Evolutionary conservation across 2,797 vertebrate genomes (phyloP), one percentile per base, ranked within the genome.

Genomic region (Sylvilagus floridanus): DNA sequence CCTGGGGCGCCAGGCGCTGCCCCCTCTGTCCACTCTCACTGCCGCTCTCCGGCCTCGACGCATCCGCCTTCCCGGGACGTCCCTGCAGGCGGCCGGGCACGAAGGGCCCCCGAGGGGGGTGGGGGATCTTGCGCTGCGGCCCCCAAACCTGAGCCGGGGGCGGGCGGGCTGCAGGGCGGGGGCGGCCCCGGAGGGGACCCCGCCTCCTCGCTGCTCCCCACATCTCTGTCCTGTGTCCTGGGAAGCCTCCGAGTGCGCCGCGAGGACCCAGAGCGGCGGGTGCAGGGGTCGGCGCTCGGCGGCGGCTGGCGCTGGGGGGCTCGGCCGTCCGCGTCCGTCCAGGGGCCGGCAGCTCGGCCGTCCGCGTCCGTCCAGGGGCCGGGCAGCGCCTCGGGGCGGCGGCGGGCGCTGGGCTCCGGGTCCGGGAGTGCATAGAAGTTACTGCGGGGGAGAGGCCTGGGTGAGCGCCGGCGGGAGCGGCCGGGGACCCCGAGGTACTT

Each of bases 401-500:
- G 91, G 97, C 88, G 92, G 96, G 95, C 60, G 93, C 98, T 97
- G 83, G 83, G 97, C 85, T 92, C 95, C 94, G 88, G 97, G 95
- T 95, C 95, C 92, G 97, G 91, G 96, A 96, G 97, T 98, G 98
- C 98, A 97, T 97, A 98, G 98, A 97, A 96, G 96, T 98, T 98
- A 98, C 98, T 98, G 98, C 52, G 94, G 90, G 91, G 90, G 82
- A 9, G 13, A 1, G 88, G 88, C 98, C 96, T 97, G 1, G 66
- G 47, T 0, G 2, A 1, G 28, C 2, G 22, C 32, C 0, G 6
- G 78, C 24, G 13, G 0, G 7, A 17, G 42, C 42, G 30, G 65
- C 84, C 19, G 2, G 32, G 28, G 82, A 81, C 68, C 88, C 78
- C 1, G 19, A 69, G 28, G 37, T 24, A n/a, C 78, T 63, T 5